Conservation (phyloP, 1,140 invertebrate genomes). For the Sarcophaga bullata region DNA sequence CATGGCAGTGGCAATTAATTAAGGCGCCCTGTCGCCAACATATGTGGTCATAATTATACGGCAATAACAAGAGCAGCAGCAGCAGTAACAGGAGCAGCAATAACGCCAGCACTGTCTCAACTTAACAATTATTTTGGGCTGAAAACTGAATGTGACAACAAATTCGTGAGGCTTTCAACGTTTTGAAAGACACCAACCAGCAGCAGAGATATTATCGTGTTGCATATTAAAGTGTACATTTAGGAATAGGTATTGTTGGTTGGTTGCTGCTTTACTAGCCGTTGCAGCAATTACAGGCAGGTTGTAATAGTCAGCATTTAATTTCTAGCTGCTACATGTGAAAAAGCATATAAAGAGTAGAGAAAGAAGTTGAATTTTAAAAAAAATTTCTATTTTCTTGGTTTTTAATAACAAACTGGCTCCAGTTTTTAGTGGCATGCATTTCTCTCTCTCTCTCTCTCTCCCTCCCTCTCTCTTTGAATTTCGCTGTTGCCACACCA, state of each 20-base stretch:
- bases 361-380: background rate
- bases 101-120: background rate
- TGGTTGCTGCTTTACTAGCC: background rate
- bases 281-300: background rate
- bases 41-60: slow-evolving; percentile 32
- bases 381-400: background rate
- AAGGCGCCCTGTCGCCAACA: slow-evolving; percentile 38
- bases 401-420: slow-evolving; percentile 12
- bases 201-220: background rate
- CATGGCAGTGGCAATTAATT: slow-evolving; percentile 38
- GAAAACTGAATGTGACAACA: background rate
- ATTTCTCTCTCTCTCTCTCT: no score
- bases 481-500: no score
- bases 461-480: no score
- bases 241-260: background rate
- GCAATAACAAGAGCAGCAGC: background rate
- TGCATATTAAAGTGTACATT: background rate
- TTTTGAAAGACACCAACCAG: background rate
- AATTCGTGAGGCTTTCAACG: background rate
- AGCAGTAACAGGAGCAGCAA: background rate
- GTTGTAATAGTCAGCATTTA: background rate
- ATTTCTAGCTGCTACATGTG: background rate
- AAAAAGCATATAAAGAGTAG: background rate
- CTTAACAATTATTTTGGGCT: background rate
- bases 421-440: background rate